A percentile compares a stretch with the other conserved stretches of the same genome.
Conservation (phyloP, 2,113 vertebrate species). For the Aegithalos caudatus region DNA sequence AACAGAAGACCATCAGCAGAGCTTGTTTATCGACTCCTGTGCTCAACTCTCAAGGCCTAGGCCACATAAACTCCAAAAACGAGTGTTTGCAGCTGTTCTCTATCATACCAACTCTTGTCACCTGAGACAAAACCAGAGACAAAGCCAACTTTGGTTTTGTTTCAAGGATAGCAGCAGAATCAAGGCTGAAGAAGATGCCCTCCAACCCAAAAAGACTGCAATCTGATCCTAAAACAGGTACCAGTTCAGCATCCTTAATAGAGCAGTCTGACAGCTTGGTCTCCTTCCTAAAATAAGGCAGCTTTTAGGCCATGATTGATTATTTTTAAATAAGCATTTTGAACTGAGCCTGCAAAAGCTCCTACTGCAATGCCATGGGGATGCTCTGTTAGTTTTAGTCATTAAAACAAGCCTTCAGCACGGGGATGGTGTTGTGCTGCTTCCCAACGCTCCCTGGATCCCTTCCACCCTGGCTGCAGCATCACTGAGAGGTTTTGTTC, state of each 20-base stretch:
- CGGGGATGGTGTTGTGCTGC: neutral
- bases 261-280: accelerated
- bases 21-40: neutral
- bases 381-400: constrained; percentile 13
- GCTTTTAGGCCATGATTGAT: neutral
- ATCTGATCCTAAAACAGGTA: neutral
- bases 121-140: neutral
- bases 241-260: neutral
- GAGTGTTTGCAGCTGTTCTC: neutral
- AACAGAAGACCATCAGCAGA: neutral
- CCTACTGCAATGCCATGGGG: neutral
- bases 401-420: neutral
- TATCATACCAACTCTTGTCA: neutral
- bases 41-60: neutral
- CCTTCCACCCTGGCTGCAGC: constrained; percentile 44
- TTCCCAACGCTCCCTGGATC: constrained; percentile 10
- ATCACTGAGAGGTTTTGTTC: constrained; percentile 38
- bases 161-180: neutral
- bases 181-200: neutral
- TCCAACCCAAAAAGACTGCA: neutral
- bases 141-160: neutral
- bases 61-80: neutral
- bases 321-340: neutral
- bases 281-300: neutral
- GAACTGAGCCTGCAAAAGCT: neutral